Conservation (phyloP, 92 coral and sea anemone genomes). For the Diadumene lineata region DNA sequence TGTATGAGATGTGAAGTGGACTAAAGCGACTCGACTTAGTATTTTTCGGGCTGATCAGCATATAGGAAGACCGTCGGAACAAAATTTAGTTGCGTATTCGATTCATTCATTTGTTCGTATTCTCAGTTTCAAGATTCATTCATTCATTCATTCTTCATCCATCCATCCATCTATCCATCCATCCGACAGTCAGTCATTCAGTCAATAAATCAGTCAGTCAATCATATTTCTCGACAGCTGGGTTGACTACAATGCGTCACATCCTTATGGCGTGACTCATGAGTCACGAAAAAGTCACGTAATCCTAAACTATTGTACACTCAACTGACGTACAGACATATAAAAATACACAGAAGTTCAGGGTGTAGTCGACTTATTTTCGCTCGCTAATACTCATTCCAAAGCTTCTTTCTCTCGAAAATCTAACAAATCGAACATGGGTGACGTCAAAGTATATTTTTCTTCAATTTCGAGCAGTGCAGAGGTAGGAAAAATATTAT, state of each 20-base stretch:
- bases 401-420: background rate
- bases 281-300: too few relatives aligned
- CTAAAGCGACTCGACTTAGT: background rate
- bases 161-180: background rate
- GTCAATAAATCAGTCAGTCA: too few relatives aligned
- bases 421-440: conserved; percentile 5
- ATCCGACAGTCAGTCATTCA: background rate
- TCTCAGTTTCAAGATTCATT: too few relatives aligned
- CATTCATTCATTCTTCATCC: background rate
- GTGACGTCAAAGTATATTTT: conserved; percentile 34
- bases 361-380: background rate
- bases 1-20: background rate
- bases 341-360: background rate
- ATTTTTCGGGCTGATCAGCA: background rate
- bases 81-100: background rate
- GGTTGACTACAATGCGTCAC: too few relatives aligned
- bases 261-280: too few relatives aligned
- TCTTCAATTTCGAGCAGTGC: conserved; percentile 65
- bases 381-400: background rate
- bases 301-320: too few relatives aligned
- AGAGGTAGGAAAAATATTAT: conserved; percentile 42
- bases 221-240: too few relatives aligned
- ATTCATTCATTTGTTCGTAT: background rate
- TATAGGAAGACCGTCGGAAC: background rate
- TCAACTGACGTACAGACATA: too few relatives aligned